Conservation (phyloP, 2,113 vertebrate genomes). For the Delphinus delphis region DNA sequence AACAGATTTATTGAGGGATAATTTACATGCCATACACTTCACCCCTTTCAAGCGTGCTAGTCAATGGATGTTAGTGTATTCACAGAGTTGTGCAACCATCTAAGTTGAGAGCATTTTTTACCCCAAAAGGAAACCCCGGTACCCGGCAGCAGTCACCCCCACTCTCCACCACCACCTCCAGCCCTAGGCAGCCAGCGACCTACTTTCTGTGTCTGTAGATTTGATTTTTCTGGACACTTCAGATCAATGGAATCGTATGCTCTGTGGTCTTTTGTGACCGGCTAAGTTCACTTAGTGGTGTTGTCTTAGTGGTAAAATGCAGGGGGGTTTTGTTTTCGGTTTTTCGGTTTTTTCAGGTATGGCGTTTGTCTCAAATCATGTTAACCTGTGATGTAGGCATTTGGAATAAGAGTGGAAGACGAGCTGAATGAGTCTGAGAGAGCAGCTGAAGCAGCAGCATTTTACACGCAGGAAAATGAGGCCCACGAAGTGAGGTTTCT, state of each 20-base stretch:
- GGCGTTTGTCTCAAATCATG: background rate
- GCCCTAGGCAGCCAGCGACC: too few species aligned
- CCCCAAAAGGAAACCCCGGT: background rate
- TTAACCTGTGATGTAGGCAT: background rate
- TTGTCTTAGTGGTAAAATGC: too few species aligned
- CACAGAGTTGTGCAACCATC: too few species aligned
- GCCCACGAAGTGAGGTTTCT: background rate
- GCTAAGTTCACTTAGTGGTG: fast-evolving
- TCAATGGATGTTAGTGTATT: fast-evolving
- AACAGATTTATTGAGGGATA: background rate
- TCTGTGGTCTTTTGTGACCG: background rate
- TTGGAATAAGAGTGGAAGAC: background rate
- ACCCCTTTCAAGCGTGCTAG: background rate
- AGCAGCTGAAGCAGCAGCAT: background rate
- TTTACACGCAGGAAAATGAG: background rate
- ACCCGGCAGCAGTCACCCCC: too few species aligned
- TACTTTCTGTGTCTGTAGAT: background rate
- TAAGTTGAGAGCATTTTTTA: background rate
- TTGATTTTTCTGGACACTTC: background rate
- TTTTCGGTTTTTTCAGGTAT: background rate
- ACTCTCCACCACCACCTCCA: fast-evolving
- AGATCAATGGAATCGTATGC: fast-evolving
- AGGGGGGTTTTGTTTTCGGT: too few species aligned
- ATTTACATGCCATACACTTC: too few species aligned
- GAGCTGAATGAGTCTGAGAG: background rate